Conservation (phyloP, 2,113 vertebrate species). For the Mesocricetus auratus region DNA sequence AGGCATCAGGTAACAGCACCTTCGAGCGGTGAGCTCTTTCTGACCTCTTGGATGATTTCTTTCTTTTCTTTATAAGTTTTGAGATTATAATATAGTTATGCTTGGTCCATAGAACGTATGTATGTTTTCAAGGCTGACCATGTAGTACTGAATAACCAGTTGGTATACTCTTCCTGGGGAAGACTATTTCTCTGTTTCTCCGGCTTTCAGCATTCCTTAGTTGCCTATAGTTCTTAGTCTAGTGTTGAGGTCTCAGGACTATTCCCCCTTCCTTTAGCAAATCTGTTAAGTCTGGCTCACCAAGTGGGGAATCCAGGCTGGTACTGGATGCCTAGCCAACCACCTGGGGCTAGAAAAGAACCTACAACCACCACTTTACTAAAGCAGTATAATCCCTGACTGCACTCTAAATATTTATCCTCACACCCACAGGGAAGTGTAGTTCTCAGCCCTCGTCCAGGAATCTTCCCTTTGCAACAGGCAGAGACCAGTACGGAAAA, state of each 20-base stretch:
- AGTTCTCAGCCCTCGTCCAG: background rate
- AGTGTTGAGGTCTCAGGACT: background rate
- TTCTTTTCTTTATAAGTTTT: background rate
- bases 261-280: background rate
- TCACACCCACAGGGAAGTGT: background rate
- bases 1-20: background rate
- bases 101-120: background rate
- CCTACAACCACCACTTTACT: background rate
- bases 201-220: background rate
- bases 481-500: background rate
- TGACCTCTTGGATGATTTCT: background rate
- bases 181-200: background rate
- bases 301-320: background rate
- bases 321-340: background rate
- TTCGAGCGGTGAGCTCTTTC: constrained; percentile 13
- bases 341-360: background rate
- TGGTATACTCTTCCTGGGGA: background rate
- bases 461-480: background rate
- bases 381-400: background rate
- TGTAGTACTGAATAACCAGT: background rate
- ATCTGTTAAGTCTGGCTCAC: background rate
- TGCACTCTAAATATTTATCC: background rate
- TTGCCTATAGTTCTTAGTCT: background rate
- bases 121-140: background rate
- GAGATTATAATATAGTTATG: background rate